These are phyloP conservation scores for Chesias legatella DNA, from an alignment of 2,888 invertebrate genomes.

Conservation along the genomic window DNA sequence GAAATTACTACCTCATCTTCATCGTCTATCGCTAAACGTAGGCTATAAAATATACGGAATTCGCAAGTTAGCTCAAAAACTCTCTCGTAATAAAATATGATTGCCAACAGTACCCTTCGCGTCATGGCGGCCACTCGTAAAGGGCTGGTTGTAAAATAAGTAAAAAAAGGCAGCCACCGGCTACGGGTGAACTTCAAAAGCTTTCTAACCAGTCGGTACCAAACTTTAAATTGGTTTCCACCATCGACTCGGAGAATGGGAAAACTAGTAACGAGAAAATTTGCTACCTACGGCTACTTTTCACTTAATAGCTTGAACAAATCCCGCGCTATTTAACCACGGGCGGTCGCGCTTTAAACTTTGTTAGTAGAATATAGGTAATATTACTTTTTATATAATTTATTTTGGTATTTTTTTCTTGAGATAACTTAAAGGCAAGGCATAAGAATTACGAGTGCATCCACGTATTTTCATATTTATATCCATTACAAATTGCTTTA, in stretches of 20 bases:
- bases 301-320: conserved; percentile 34
- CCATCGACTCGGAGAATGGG: conserved; percentile 53
- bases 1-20: conserved; percentile 13
- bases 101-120: conserved; percentile 48
- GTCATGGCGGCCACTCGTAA: conserved; percentile 59
- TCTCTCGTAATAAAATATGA: conserved; percentile 36
- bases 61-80: conserved; percentile 31
- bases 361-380: no score
- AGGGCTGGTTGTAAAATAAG: conserved; percentile 39
- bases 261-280: conserved; percentile 61
- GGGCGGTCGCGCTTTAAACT: conserved; percentile 6
- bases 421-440: no score
- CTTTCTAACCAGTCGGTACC: conserved; percentile 71
- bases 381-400: no score
- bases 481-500: no score
- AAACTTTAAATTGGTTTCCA: conserved; percentile 75
- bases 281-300: conserved; percentile 38
- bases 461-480: no score
- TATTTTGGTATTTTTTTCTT: no score
- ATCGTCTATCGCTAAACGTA: conserved; percentile 22
- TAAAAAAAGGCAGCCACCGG: conserved; percentile 33
- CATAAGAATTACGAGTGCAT: no score
- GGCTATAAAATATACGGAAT: conserved; percentile 30
- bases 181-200: conserved; percentile 60
- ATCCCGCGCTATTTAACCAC: conserved; percentile 5